Evolutionary conservation across 2,888 invertebrate species (phyloP), one percentile per base, ranked within the genome.

Genomic region (Apotomis turbidana): DNA sequence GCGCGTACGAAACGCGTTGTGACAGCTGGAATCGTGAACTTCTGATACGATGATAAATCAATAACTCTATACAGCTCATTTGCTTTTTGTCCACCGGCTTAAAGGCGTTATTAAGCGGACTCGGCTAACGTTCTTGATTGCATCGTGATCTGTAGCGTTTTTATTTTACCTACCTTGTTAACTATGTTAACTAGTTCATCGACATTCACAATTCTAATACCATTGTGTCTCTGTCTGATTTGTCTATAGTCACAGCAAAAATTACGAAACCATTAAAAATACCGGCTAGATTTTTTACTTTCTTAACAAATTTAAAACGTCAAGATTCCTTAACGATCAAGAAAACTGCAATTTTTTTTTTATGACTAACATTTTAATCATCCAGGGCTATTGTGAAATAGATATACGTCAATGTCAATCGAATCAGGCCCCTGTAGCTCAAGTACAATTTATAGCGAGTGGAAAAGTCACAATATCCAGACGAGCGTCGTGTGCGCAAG

Each of bases 41-140:
- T 85, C 83, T 86, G 90, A 91, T 90, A 84, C 80, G 83, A 87
- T 90, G 91, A 93, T 93, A 90, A 90, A 90, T 90, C 89, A 89
- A 92, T 91, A 90, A 89, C 82, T 84, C 84, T 84, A 80, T 84
- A 85, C 84, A 83, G 81, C 79, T n/a, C 55, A 38, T 60, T 71
- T 54, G 55, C 38, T 55, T 67, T 70, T 70, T 70, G 41, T 54
- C 63, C 12, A 44, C 36, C 4, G 15, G 41, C 13, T 51, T 1
- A 44, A 57, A n/a, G 12, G 27, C 51, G 62, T 4, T 10, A 57
- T 44, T 10, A 49, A 9, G 44, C 54, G 38, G 5, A 38, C 54
- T n/a, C 57, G 44, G 66, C 55, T 57, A 46, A 66, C 15, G 44
- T 64, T 66, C n/a, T 27, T 8, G n/a, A 66, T 46, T 46, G 46